Evolutionary conservation across 2,113 vertebrate genomes (phyloP).

Genomic region (Brevimyrus niger): DNA sequence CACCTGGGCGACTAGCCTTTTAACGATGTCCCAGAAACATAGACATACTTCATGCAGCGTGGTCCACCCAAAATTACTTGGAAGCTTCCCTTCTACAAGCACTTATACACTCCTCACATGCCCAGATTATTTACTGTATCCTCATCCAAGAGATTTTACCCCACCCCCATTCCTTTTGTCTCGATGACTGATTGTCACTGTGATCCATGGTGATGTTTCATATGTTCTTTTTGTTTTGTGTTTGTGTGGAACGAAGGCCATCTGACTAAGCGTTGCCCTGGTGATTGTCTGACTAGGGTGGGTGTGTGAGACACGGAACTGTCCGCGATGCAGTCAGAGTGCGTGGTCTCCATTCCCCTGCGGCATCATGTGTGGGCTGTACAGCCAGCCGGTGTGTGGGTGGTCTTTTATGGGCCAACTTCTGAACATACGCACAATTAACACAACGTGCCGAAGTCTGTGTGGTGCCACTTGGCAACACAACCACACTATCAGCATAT

Average conservation of each 20-base stretch:
- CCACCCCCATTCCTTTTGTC: background rate
- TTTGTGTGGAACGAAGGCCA: background rate
- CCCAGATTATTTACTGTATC: background rate
- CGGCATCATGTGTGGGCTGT: background rate
- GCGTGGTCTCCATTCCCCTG: background rate
- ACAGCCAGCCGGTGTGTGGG: background rate
- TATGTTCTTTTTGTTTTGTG: background rate
- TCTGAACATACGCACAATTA: background rate
- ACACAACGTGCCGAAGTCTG: background rate
- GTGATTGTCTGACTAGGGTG: background rate
- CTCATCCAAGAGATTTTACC: background rate
- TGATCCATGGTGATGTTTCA: background rate
- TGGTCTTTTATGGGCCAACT: background rate
- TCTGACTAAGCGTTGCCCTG: background rate
- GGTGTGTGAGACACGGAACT: background rate
- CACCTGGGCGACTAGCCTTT: background rate
- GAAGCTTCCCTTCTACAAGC: background rate
- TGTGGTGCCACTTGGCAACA: background rate
- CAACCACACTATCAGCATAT: constrained; percentile 8
- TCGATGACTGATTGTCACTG: background rate
- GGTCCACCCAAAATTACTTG: background rate
- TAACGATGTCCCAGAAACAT: background rate
- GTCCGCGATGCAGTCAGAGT: background rate
- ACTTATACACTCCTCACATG: background rate
- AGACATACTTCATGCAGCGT: background rate